phyloP scores from a whole-genome alignment of 2,888 invertebrate genomes.

The Cheilosia variabilis region DNA sequence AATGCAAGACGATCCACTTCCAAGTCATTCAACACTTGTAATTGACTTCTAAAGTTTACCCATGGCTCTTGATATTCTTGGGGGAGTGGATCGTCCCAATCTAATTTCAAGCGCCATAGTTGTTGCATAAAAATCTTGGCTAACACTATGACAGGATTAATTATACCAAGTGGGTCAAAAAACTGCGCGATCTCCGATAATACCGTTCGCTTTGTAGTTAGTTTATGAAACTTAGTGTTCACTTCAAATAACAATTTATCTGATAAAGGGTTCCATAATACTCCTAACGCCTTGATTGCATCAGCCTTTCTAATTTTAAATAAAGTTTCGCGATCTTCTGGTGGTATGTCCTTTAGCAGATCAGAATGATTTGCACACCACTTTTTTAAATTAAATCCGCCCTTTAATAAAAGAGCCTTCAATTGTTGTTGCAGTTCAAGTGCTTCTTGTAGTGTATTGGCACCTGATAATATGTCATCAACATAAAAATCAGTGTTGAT shows the following conservation, averaged over 20 bases:
- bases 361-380: conserved; percentile 49
- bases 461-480: conserved; percentile 6
- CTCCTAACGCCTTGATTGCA: conserved; percentile 67
- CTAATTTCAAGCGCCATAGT: conserved; percentile 40
- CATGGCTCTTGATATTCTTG: conserved; percentile 42
- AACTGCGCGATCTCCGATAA: conserved; percentile 51
- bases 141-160: conserved; percentile 47
- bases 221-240: background rate
- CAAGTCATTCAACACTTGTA: conserved; percentile 35
- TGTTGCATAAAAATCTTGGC: conserved; percentile 55
- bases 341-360: background rate
- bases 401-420: background rate
- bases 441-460: conserved; percentile 9
- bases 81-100: conserved; percentile 34
- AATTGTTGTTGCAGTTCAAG: conserved; percentile 10
- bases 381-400: conserved; percentile 35
- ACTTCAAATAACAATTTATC: conserved; percentile 48
- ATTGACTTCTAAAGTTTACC: conserved; percentile 40
- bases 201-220: conserved; percentile 3
- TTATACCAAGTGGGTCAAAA: conserved; percentile 43
- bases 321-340: conserved; percentile 53
- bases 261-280: conserved; percentile 63
- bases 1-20: conserved; percentile 38
- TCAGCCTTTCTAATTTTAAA: conserved; percentile 46
- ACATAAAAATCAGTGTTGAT: conserved; percentile 33